These are phyloP conservation scores for Merodon equestris DNA, from an alignment of 2,888 invertebrate species.

Conservation along the genomic window DNA sequence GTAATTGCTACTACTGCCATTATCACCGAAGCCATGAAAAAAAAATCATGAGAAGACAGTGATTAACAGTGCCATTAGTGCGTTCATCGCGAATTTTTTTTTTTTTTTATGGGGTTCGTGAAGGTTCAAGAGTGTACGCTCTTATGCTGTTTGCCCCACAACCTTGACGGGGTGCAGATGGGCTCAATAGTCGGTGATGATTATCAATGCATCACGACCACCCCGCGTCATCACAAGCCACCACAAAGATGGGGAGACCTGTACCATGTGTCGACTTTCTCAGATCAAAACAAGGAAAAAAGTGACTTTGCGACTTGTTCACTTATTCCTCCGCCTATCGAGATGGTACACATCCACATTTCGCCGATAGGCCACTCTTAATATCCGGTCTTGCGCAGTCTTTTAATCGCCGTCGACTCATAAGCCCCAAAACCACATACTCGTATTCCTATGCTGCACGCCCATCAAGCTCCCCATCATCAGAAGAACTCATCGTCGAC, in stretches of 20 bases:
- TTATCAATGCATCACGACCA: too few species aligned
- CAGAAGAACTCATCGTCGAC: conserved; percentile 67
- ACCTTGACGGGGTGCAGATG: conserved; percentile 51
- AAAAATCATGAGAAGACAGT: conserved; percentile 74
- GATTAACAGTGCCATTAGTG: conserved; percentile 75
- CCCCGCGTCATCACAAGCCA: too few species aligned
- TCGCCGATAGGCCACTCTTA: conserved; percentile 67
- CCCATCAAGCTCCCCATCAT: conserved; percentile 85
- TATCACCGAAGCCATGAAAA: conserved; percentile 77
- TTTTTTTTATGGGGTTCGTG: too few species aligned
- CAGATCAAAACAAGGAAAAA: conserved; percentile 47
- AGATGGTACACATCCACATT: conserved; percentile 49
- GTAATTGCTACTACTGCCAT: conserved; percentile 77
- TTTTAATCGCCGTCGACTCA: conserved; percentile 73
- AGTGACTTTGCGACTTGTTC: conserved; percentile 46
- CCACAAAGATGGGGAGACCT: conserved; percentile 82
- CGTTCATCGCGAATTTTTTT: conserved; percentile 76
- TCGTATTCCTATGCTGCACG: conserved; percentile 84
- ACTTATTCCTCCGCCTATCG: conserved; percentile 42
- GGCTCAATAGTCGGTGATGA: too few species aligned
- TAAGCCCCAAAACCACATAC: conserved; percentile 77
- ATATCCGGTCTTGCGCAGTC: conserved; percentile 68
- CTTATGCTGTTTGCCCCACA: too few species aligned
- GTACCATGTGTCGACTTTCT: conserved; percentile 86
- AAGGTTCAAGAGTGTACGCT: too few species aligned